These are phyloP conservation scores for Charaxes varanes DNA, from an alignment of 1,140 invertebrate genomes.

Conservation along the genomic window DNA sequence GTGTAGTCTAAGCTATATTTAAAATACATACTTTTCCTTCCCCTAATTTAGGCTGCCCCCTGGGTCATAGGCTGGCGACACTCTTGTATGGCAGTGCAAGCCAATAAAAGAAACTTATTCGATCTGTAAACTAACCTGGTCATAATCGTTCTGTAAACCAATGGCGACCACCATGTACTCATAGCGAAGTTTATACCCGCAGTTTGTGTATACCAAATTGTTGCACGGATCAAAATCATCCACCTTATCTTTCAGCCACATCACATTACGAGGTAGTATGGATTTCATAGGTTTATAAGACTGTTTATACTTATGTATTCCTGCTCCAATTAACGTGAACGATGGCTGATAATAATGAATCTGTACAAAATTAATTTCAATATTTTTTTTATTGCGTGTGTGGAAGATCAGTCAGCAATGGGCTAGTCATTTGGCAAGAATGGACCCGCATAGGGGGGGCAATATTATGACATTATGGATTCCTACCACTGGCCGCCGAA, in stretches of 20 bases:
- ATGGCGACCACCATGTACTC: slow-evolving; percentile 87
- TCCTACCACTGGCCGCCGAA: too few relatives aligned
- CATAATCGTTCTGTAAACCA: slow-evolving; percentile 88
- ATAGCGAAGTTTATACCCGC: slow-evolving; percentile 84
- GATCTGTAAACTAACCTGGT: slow-evolving; percentile 79
- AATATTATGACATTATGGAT: too few relatives aligned
- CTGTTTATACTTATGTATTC: slow-evolving; percentile 81
- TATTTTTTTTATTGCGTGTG: neutral
- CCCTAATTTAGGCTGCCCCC: too few relatives aligned
- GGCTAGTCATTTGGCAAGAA: too few relatives aligned
- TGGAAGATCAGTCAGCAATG: too few relatives aligned
- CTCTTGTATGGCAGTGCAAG: too few relatives aligned
- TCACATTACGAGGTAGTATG: slow-evolving; percentile 83
- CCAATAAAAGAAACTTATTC: too few relatives aligned
- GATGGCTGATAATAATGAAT: slow-evolving; percentile 96
- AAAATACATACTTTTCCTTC: too few relatives aligned
- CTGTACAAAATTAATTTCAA: slow-evolving; percentile 59
- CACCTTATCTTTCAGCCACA: slow-evolving; percentile 87
- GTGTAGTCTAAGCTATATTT: too few relatives aligned
- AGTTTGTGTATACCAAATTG: slow-evolving; percentile 80
- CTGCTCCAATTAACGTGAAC: slow-evolving; percentile 93
- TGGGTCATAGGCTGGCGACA: too few relatives aligned
- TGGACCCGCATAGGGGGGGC: too few relatives aligned
- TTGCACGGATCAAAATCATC: slow-evolving; percentile 82
- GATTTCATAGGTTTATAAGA: slow-evolving; percentile 77